Base-by-base conservation (phyloP, 1,140 invertebrate species). In the Lineus longissimus region DNA sequence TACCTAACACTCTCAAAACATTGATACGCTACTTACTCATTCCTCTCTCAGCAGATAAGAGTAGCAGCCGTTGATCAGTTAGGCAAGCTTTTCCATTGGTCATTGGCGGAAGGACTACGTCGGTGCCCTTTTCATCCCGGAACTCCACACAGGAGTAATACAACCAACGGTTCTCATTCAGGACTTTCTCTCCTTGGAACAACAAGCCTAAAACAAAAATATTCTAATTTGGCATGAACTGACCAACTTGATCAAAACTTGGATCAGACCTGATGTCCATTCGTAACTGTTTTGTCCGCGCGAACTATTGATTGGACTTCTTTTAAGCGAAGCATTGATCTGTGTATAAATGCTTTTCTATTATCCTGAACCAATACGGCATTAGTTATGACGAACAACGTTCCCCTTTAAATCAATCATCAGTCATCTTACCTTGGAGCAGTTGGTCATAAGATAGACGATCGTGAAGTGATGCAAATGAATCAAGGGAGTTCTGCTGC, bases 81-180 rank as follows among this genome's bases (percentile, higher is more conserved):
- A 76, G 61, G 62, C 73, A 74, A n/a, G 73, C 51, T 30, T 73
- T 61, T 6, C 74, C 74, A 59, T 61, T 73, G 2, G 71, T 69
- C 29, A 74, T 63, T 0, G 74, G 71, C 27, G 70, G 70, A 54
- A 67, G 64, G 0, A 71, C 15, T 4, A 27, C 59, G 6, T 55
- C 62, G 19, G 60, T 65, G 4, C 71, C 67, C 7, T 68, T 66
- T 25, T 61, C 62, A 40, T 73, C 71, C 43, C 67, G 61, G 58
- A 69, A 73, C 25, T 73, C 67, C 1, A 73, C 60, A 31, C 68
- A 63, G 1, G 67, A 67, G 55, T 65, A 70, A 47, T 73, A 67
- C 15, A 73, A 54, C 69, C 69, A 73, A 6, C 65, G 58, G 31
- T 65, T 67, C 55, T 65, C 64, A 13, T 70, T 23, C 15, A 73